Base-by-base conservation (phyloP, 2,113 vertebrate genomes). In the Proterorhinus semilunaris region DNA sequence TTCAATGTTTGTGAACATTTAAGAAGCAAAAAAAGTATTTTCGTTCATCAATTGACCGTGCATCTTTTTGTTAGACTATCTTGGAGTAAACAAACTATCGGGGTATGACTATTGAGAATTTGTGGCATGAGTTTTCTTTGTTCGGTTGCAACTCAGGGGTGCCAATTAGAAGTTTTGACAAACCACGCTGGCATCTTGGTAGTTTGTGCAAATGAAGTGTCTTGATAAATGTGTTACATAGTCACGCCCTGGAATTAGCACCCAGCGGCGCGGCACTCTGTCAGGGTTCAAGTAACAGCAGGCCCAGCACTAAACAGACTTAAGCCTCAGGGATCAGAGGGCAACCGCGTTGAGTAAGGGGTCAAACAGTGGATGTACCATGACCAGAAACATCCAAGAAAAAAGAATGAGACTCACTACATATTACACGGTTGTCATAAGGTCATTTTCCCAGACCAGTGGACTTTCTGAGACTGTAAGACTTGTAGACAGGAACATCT, bases 221-320 rank as follows among this genome's bases (percentile, higher is more conserved):
- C 27, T 0, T 42, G n/a, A 17, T 15, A 52, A 67, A 57, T 8
- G 44, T 0, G 62, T 21, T 70, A 54, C 10, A 58, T 42, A 49
- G 63, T 71, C 63, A 76, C 57, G 16, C 69, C 49, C 36, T 6
- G 64, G 64, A 61, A 68, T 36, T 45, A 6, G 13, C 36, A 1
- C 77, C 83, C 49, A 3, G 21, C 62, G 75, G 81, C 57, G 2
- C n/a, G 36, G 75, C 44, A 68, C 48, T 10, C 65, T 44, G 45
- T 76, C 66, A 57, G 1, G 42, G 65, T 67, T 88, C 78, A 84
- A 81, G 87, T 83, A 55, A 74, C 68, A 66, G 36, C 83, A 88
- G 68, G 87, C 70, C 82, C 68, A 50, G 11, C 1, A 10, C 43
- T 27, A 68, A 61, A 69, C 2, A 2, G 42, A 54, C 5, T 16